Evolutionary conservation across 2,888 invertebrate genomes (phyloP), one percentile per base, ranked within the genome.

Genomic region (Subacronicta megacephala): DNA sequence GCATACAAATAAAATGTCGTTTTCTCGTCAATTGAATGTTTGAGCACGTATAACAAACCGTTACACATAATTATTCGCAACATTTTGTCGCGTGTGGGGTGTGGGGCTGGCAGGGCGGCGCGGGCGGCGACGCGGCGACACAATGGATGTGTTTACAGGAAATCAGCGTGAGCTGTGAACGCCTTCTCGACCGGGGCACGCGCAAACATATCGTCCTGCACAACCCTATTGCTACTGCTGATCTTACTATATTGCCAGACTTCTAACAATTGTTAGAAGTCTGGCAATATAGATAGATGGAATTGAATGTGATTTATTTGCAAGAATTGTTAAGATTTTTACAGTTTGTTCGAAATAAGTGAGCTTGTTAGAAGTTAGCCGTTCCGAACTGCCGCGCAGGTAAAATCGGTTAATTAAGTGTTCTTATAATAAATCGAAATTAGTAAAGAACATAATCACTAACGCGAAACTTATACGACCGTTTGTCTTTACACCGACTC

Each of bases 121-220:
- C 3, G 10, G 26, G 10, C 10, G 26, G 10, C 26, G 26, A 9
- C 83, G 79, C 81, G 77, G 73, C 75, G 81, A 81, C 80, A 89
- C 88, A 89, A 88, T 87, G 80, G 82, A 87, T 84, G 83, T 90
- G 89, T 90, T 90, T 88, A 90, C 90, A 89, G 86, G 87, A 88
- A 88, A 83, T 80, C 87, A 81, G 81, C 71, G 76, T 72, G 80
- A 79, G 79, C 77, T 76, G 80, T 72, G 78, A 79, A 80, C 78
- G 83, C 77, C 78, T 80, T 77, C 78, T 56, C 62, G 62, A 43
- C 62, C 59, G 63, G 60, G 50, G 35, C 67, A 77, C 62, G 75
- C 70, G 72, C 76, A 85, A 86, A 83, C 81, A 84, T 75, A 15
- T 57, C 65, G 63, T 55, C 67, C 76, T 76, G 72, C 76, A 70